A percentile compares a stretch with the other conserved stretches of the same genome.
phyloP scores from a whole-genome alignment of 2,113 vertebrate genomes.

The Brachyhypopomus occidentalis region DNA sequence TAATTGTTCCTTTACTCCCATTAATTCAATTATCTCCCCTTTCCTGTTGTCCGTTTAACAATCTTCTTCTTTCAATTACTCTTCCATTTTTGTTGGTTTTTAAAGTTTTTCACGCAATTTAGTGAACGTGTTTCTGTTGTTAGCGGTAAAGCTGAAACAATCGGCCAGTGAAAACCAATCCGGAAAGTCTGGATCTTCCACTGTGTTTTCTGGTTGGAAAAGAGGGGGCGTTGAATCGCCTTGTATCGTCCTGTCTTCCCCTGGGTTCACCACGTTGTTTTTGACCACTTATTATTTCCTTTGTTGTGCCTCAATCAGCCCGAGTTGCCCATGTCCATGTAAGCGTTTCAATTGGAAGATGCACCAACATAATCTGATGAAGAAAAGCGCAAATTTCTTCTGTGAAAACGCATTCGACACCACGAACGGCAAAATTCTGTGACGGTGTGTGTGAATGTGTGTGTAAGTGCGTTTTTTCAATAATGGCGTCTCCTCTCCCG shows the following conservation, averaged over 20 bases:
- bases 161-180: constrained; percentile 51
- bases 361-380: constrained; percentile 16
- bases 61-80: constrained; percentile 45
- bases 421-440: constrained; percentile 54
- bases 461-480: constrained; percentile 66
- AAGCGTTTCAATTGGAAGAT: not conserved
- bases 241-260: constrained; percentile 68
- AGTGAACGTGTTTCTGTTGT: constrained; percentile 34
- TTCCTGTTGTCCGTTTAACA: constrained; percentile 42
- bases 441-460: constrained; percentile 57
- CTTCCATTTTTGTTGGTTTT: constrained; percentile 47
- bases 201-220: constrained; percentile 54
- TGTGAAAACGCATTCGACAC: constrained; percentile 4
- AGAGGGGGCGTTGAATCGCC: constrained; percentile 61
- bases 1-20: constrained; percentile 59
- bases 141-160: constrained; percentile 45
- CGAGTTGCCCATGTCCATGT: constrained; percentile 48
- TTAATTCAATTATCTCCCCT: constrained; percentile 54
- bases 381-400: not conserved
- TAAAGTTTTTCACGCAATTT: constrained; percentile 69
- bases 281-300: constrained; percentile 78
- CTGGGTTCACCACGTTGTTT: constrained; percentile 76
- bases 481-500: constrained; percentile 81
- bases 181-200: constrained; percentile 59
- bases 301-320: constrained; percentile 76